Percentiles rank a stretch among this genome's conserved stretches.
Conservation (phyloP, 2,113 vertebrate genomes). For the Cephalopholis sonnerati region DNA sequence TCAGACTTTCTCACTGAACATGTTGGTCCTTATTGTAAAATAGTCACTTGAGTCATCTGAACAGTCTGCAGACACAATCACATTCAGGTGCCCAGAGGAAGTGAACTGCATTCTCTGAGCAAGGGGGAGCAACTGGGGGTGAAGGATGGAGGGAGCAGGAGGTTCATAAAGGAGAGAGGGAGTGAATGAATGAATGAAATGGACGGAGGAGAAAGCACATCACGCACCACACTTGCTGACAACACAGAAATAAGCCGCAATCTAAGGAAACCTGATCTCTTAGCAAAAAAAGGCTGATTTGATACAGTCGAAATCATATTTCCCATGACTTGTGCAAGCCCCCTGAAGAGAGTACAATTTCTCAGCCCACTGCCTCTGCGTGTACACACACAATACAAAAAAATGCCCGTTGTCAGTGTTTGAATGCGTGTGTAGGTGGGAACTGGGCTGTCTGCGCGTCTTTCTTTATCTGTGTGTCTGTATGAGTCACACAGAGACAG, state of each 20-base stretch:
- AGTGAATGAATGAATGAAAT: slow-evolving; percentile 44
- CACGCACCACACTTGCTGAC: slow-evolving; percentile 66
- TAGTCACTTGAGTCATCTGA: neutral
- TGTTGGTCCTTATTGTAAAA: neutral
- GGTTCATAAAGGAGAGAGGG: neutral
- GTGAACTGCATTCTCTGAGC: neutral
- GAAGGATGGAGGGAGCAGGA: neutral
- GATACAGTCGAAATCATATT: slow-evolving; percentile 67
- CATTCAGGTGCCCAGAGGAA: neutral
- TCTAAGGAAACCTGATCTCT: slow-evolving; percentile 55
- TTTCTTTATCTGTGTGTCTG: neutral
- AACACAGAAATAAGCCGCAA: slow-evolving; percentile 59
- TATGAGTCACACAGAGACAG: slow-evolving; percentile 26
- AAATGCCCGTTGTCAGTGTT: slow-evolving; percentile 11
- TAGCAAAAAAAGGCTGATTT: slow-evolving; percentile 66
- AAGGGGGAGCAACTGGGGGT: neutral
- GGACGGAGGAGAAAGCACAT: slow-evolving; percentile 16
- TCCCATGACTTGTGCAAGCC: slow-evolving; percentile 51
- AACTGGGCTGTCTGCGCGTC: neutral
- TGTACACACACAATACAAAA: slow-evolving; percentile 30
- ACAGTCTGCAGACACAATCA: slow-evolving; percentile 8
- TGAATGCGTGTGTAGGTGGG: slow-evolving; percentile 29
- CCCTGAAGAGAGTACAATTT: slow-evolving; percentile 67
- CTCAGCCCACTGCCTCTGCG: slow-evolving; percentile 64
- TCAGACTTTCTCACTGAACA: neutral